A percentile compares a stretch with the other conserved stretches of the same genome.
Conservation (phyloP, 2,888 invertebrate genomes). For the Melanargia galathea region DNA sequence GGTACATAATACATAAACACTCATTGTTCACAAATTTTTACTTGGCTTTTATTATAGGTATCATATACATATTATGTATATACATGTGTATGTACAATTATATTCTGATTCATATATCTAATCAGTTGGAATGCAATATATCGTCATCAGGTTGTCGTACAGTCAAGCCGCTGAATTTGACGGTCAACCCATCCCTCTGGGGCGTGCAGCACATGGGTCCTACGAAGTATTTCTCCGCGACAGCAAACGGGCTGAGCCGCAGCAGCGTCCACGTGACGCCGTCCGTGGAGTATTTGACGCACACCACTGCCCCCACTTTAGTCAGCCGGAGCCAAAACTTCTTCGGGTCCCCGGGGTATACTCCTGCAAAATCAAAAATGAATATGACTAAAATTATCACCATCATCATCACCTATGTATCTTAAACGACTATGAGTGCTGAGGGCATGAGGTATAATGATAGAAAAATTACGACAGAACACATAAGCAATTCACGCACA, state of each 20-base stretch:
- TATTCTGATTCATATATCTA: no score
- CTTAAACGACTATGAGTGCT: no score
- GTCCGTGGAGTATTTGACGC: constrained; percentile 67
- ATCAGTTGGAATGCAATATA: constrained; percentile 59
- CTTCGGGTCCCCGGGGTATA: constrained; percentile 59
- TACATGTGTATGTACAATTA: no score
- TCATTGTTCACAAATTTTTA: no score
- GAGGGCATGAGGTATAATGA: no score
- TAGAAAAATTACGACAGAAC: no score
- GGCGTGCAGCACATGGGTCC: constrained; percentile 68
- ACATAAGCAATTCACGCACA: no score
- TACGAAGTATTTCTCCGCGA: constrained; percentile 50
- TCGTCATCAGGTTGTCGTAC: constrained; percentile 55
- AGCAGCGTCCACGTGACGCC: constrained; percentile 57
- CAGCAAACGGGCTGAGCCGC: constrained; percentile 56
- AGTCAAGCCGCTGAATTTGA: constrained; percentile 55
- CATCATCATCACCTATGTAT: no score
- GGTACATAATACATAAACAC: no score
- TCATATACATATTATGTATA: no score
- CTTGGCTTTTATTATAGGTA: no score
- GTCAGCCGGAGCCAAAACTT: constrained; percentile 67
- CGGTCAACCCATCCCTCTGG: constrained; percentile 54
- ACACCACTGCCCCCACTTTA: constrained; percentile 53
- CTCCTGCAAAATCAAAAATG: constrained; percentile 55
- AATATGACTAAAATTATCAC: no score